Evolutionary conservation across 2,113 vertebrate genomes (phyloP).

Genomic region (Planiliza haematocheilus): DNA sequence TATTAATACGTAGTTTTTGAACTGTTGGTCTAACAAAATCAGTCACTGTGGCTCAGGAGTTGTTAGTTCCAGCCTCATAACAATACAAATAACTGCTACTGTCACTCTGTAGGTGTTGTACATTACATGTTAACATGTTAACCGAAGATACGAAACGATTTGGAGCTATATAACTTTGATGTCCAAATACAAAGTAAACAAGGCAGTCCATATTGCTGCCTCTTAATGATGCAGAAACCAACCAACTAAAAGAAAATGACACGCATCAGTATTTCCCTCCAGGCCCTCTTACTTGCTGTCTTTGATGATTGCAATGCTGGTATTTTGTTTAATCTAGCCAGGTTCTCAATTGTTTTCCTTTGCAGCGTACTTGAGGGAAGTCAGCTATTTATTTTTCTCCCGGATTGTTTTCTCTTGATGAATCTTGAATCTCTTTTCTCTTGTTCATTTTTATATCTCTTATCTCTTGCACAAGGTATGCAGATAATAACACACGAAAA

Average conservation of each 20-base stretch:
- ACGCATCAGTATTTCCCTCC: not conserved
- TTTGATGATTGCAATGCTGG: not conserved
- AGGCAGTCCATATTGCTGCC: not conserved
- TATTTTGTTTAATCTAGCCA: not conserved
- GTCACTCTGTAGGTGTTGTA: too few relatives aligned
- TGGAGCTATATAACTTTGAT: not conserved
- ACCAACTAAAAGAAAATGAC: not conserved
- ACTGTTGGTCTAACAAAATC: too few relatives aligned
- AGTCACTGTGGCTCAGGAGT: too few relatives aligned
- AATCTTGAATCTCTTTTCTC: not conserved
- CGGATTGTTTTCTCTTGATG: not conserved
- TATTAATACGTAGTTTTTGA: too few relatives aligned
- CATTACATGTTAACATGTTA: too few relatives aligned
- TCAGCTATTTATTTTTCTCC: not conserved
- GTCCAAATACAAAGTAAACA: not conserved
- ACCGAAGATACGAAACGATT: too few relatives aligned
- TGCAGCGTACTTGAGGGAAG: not conserved
- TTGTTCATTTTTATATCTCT: too few relatives aligned
- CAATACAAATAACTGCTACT: too few relatives aligned
- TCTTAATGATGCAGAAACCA: not conserved
- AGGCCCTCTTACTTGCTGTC: constrained; percentile 20
- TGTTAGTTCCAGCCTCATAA: too few relatives aligned
- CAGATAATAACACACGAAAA: not conserved
- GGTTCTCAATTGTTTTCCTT: constrained; percentile 2
- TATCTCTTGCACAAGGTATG: not conserved